Evolutionary conservation across 1,140 invertebrate species (phyloP).

Genomic region (Theocolax elegans): DNA sequence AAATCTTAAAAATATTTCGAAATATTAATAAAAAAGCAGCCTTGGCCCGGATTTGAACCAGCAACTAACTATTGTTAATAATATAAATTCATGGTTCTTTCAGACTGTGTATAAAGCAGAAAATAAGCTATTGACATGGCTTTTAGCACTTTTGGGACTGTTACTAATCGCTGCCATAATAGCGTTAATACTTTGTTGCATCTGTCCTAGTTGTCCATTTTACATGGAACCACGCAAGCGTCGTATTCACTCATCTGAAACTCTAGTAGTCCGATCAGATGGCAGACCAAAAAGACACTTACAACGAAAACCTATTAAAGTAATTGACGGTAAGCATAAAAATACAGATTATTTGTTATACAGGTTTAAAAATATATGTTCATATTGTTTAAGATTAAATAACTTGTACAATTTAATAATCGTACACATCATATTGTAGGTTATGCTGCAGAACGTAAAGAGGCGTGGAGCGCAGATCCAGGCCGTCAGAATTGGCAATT

Average conservation of each 20-base stretch:
- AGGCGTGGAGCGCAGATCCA: constrained; percentile 83
- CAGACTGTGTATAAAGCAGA: constrained; percentile 77
- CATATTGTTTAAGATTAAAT: too few species aligned
- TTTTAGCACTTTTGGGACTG: constrained; percentile 79
- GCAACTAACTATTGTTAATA: neutral
- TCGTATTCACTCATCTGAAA: constrained; percentile 79
- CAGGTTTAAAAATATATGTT: too few species aligned
- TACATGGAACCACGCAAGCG: constrained; percentile 82
- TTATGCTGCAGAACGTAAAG: constrained; percentile 76
- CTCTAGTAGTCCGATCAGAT: constrained; percentile 71
- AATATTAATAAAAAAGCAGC: too few species aligned
- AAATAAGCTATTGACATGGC: constrained; percentile 79
- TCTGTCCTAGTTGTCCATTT: constrained; percentile 83
- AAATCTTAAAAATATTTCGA: too few species aligned
- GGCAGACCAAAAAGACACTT: constrained; percentile 58
- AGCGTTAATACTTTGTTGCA: constrained; percentile 80
- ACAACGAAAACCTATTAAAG: constrained; percentile 52
- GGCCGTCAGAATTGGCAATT: constrained; percentile 79
- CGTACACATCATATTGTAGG: too few species aligned
- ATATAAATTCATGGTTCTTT: constrained; percentile 7
- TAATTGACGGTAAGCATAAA: constrained; percentile 47
- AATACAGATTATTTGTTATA: neutral
- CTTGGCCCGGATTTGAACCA: too few species aligned
- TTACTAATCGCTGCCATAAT: constrained; percentile 78
- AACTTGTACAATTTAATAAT: too few species aligned